These are phyloP conservation scores for Rhinichthys osculus DNA, from an alignment of 2,797 vertebrate genomes.

Conservation along the genomic window DNA sequence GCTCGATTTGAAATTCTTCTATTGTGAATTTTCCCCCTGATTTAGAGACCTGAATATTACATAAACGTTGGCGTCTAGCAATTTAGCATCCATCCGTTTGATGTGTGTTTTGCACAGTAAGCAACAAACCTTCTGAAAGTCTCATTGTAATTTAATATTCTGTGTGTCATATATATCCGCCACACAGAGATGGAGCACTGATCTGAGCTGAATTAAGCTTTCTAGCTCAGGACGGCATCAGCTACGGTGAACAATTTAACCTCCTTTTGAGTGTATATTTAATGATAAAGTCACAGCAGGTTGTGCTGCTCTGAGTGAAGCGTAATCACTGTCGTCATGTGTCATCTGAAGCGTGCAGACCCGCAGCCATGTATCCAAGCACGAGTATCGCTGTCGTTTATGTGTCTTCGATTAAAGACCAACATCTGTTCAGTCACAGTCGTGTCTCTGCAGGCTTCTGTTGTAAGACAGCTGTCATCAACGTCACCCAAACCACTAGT, in stretches of 20 bases:
- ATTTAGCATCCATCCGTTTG: no score
- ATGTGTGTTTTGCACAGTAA: not conserved
- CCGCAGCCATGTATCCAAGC: not conserved
- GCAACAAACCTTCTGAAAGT: not conserved
- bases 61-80: not conserved
- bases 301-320: not conserved
- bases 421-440: conserved; percentile 18
- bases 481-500: not conserved
- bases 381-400: not conserved
- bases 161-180: not conserved
- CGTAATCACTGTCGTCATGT: not conserved
- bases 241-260: not conserved
- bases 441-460: conserved; percentile 26
- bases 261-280: not conserved
- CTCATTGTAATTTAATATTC: not conserved
- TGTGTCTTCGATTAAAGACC: conserved; percentile 20
- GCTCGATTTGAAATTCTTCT: not conserved
- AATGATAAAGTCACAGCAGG: not conserved
- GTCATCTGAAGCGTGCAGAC: not conserved
- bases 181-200: not conserved
- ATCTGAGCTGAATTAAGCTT: not conserved
- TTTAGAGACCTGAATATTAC: not conserved
- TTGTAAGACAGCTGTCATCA: conserved; percentile 2
- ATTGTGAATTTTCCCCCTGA: not conserved
- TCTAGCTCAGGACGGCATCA: not conserved